phyloP scores from a whole-genome alignment of 2,888 invertebrate species.

The Auanema sp. region DNA sequence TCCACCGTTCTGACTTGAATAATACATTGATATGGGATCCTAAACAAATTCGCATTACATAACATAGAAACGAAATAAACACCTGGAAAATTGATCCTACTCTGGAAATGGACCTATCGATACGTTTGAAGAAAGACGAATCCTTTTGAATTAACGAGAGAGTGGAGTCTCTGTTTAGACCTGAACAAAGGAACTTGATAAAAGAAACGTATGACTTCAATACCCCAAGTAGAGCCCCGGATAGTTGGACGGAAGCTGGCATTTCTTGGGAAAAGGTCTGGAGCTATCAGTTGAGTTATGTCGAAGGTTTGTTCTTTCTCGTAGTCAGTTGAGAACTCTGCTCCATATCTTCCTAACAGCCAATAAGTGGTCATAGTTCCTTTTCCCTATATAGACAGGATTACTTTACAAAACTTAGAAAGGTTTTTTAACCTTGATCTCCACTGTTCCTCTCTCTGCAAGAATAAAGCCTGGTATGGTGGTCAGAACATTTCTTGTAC shows the following conservation, averaged over 20 bases:
- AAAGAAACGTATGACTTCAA: not conserved
- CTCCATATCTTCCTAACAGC: slow-evolving; percentile 50
- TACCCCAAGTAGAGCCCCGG: slow-evolving; percentile 36
- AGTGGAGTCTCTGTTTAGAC: slow-evolving; percentile 33
- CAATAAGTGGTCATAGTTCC: slow-evolving; percentile 64
- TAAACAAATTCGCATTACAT: slow-evolving; percentile 2
- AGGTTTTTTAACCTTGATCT: slow-evolving; percentile 61
- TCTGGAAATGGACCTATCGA: slow-evolving; percentile 21
- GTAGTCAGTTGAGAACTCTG: slow-evolving; percentile 39
- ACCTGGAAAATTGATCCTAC: slow-evolving; percentile 13
- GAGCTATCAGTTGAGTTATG: slow-evolving; percentile 27
- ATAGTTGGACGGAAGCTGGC: slow-evolving; percentile 11
- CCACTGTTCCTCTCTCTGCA: slow-evolving; percentile 55
- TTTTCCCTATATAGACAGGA: too few species aligned
- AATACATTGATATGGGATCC: slow-evolving; percentile 19
- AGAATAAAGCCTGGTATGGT: slow-evolving; percentile 50
- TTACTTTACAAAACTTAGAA: too few species aligned
- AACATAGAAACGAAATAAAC: not conserved
- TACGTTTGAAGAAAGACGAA: slow-evolving; percentile 28
- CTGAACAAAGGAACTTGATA: slow-evolving; percentile 19
- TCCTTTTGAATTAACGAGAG: slow-evolving; percentile 25
- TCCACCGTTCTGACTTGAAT: slow-evolving; percentile 28
- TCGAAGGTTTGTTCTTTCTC: slow-evolving; percentile 15
- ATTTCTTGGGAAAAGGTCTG: slow-evolving; percentile 53
- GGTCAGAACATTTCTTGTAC: slow-evolving; percentile 44